These are phyloP conservation scores for Pseudobourletiella spinata DNA, from an alignment of 1,140 invertebrate genomes.

Conservation along the genomic window DNA sequence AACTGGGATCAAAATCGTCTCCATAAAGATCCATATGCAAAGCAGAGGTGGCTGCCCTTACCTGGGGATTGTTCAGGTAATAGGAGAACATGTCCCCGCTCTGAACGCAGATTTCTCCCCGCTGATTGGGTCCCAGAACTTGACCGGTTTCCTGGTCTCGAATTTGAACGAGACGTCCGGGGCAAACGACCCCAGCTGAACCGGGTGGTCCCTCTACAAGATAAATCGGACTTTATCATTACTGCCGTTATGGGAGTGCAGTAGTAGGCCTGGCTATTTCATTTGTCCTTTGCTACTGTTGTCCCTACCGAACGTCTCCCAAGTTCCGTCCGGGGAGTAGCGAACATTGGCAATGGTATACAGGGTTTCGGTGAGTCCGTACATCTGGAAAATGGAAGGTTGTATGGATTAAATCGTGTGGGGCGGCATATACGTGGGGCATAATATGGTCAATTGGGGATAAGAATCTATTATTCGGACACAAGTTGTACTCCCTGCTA, in stretches of 20 bases:
- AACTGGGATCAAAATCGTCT: background rate
- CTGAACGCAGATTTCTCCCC: conserved; percentile 4
- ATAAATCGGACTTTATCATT: too few species aligned
- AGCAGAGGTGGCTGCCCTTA: background rate
- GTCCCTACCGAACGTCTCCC: background rate
- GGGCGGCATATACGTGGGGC: too few species aligned
- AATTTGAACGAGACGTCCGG: conserved; percentile 5
- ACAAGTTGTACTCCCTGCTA: too few species aligned
- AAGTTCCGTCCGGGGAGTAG: background rate
- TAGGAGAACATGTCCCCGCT: conserved; percentile 1
- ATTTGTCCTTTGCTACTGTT: background rate
- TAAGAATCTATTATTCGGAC: too few species aligned
- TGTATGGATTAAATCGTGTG: too few species aligned
- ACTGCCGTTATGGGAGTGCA: background rate
- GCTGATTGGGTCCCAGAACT: background rate
- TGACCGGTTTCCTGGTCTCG: conserved; percentile 9
- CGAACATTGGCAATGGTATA: background rate
- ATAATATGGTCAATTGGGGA: too few species aligned
- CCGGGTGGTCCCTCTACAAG: background rate
- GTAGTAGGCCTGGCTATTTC: background rate
- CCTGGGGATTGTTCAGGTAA: background rate
- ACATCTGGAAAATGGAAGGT: conserved; percentile 15
- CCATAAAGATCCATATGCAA: conserved; percentile 1
- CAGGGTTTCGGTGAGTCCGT: conserved; percentile 17
- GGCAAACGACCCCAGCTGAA: conserved; percentile 5